A percentile compares a stretch with the other conserved stretches of the same genome.
These are phyloP conservation scores for Ianthella basta DNA, from an alignment of 37 sponge, comb jelly and placozoan genomes.

Conservation along the genomic window DNA sequence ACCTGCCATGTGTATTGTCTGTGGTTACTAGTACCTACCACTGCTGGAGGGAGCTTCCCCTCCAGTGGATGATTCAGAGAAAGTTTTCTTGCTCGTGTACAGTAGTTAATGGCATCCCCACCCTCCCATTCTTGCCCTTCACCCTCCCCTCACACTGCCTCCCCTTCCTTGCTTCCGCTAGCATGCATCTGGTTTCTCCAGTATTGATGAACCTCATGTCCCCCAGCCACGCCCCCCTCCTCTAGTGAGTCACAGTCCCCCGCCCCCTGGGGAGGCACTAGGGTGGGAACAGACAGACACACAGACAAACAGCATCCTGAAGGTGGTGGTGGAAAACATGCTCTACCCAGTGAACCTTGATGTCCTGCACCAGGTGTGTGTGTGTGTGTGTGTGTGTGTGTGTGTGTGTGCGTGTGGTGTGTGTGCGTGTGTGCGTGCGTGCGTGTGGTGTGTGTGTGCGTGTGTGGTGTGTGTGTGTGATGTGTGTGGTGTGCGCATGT, in stretches of 20 bases:
- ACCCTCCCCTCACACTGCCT: too few relatives aligned
- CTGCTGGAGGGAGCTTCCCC: too few relatives aligned
- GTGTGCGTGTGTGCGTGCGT: background rate
- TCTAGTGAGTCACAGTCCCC: background rate
- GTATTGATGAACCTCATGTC: background rate
- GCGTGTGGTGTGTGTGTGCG: slow-evolving; percentile 11
- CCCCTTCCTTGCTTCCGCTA: too few relatives aligned
- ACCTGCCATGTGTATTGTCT: too few relatives aligned
- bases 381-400: background rate
- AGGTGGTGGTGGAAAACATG: slow-evolving; percentile 90
- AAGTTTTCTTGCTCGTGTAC: too few relatives aligned
- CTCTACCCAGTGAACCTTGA: slow-evolving; percentile 87
- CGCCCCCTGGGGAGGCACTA: slow-evolving; percentile 12
- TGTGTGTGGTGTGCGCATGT: background rate
- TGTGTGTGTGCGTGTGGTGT: background rate
- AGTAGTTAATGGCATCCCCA: too few relatives aligned
- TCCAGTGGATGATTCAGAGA: too few relatives aligned
- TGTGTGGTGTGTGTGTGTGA: slow-evolving; percentile 22
- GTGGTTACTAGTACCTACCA: too few relatives aligned
- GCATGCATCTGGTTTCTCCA: too few relatives aligned
- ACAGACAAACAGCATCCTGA: slow-evolving; percentile 55
- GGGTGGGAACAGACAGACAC: background rate
- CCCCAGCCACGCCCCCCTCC: background rate
- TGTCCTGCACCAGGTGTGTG: slow-evolving; percentile 78
- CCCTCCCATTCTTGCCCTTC: too few relatives aligned